Base-by-base conservation (phyloP, 2,888 invertebrate species). In the Asteroscopus sphinx region DNA sequence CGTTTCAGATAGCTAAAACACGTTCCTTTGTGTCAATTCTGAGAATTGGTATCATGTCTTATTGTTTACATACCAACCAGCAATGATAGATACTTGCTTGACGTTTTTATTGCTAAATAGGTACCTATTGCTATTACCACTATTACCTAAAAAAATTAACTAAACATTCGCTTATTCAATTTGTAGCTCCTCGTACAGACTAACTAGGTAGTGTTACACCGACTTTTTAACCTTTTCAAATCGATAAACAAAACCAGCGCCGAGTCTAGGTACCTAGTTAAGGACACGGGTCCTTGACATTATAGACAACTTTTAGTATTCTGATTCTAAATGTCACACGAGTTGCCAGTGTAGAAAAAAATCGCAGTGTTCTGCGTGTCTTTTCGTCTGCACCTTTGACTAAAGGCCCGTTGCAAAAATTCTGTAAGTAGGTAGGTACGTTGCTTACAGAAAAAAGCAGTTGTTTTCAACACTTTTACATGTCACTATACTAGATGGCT, bases 11-110 rank as follows among this genome's bases (percentile, higher is more conserved):
- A 91, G 81, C 81, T 86, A 82, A 86, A 86, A 83, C 85, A 83
- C 80, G 86, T 82, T 88, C 83, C 86, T 88, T 90, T 90, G 90
- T 87, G 77, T 89, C 79, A 83, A 79, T 93, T 92, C 92, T 89
- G 67, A 73, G 92, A 92, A 92, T 75, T 77, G 70, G 72, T 70
- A 80, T 79, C 82, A 73, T 83, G 85, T 84, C 79, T 73, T 76
- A 80, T 81, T 84, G 83, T 89, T 85, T 83, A 77, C 81, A 77
- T 76, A 79, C 73, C n/a, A n/a, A n/a, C n/a, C n/a, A 71, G 58
- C 53, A 64, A 47, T 44, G 60, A 79, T 79, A 76, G 68, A 58
- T 73, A 67, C 62, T 72, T 62, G 69, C 59, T 68, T 79, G 73
- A 78, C 53, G 57, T 66, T 68, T 60, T 49, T 21, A 64, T 55